phyloP scores from a whole-genome alignment of 2,113 vertebrate species.

The Cyprinus carpio region DNA sequence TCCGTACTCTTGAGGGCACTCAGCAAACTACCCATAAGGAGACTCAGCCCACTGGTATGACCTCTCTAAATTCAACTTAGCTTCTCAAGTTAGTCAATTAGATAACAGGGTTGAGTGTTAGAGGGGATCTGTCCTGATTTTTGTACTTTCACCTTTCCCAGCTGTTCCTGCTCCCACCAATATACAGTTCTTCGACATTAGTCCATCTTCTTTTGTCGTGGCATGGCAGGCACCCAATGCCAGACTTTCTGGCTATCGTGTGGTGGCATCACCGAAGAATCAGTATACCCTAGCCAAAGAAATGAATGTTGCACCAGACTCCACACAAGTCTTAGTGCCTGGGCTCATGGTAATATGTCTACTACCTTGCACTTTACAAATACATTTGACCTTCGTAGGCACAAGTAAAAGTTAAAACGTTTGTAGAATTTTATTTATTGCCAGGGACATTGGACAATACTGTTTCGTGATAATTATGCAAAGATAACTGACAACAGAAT shows the following conservation, averaged over 20 bases:
- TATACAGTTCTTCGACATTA: slow-evolving; percentile 82
- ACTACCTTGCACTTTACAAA: not conserved
- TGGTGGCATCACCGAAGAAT: slow-evolving; percentile 87
- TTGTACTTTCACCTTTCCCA: slow-evolving; percentile 60
- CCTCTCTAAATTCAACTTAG: not conserved
- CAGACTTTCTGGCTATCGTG: slow-evolving; percentile 86
- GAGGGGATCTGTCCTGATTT: not conserved
- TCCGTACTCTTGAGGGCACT: slow-evolving; percentile 85
- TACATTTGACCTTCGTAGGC: not conserved
- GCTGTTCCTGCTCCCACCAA: slow-evolving; percentile 87
- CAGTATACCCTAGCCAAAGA: slow-evolving; percentile 85
- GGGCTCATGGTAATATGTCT: slow-evolving; percentile 84
- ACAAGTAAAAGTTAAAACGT: not conserved
- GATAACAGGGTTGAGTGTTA: not conserved
- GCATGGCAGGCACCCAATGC: slow-evolving; percentile 82
- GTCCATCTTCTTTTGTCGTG: slow-evolving; percentile 81
- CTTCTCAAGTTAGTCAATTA: not conserved
- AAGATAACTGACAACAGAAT: no score
- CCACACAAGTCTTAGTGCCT: slow-evolving; percentile 81
- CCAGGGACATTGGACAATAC: no score
- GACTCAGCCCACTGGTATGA: slow-evolving; percentile 5
- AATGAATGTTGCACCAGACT: slow-evolving; percentile 87
- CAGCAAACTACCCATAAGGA: slow-evolving; percentile 86
- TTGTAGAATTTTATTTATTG: no score
- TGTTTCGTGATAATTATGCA: no score